Evolutionary conservation across 2,888 invertebrate genomes (phyloP).

Genomic region (Latrodectus elegans): DNA sequence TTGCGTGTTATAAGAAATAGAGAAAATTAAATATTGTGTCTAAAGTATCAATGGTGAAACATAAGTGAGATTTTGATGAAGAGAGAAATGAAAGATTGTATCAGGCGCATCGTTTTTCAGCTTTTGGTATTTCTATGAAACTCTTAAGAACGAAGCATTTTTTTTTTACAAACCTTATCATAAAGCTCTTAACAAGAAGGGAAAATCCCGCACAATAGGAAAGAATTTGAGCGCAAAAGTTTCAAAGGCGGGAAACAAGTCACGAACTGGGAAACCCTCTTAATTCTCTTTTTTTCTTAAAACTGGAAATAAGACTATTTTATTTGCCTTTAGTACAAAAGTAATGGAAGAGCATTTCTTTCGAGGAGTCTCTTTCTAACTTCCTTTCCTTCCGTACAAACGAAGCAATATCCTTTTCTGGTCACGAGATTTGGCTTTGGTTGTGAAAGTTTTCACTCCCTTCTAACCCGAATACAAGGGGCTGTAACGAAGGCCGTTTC

Average conservation of each 20-base stretch:
- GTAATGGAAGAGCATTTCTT: slow-evolving; percentile 37
- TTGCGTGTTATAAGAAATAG: too few relatives aligned
- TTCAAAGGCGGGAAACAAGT: slow-evolving; percentile 18
- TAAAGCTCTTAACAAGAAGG: neutral
- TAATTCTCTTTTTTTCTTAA: slow-evolving; percentile 41
- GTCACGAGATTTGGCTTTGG: slow-evolving; percentile 64
- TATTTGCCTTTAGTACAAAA: slow-evolving; percentile 62
- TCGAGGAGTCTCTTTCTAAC: neutral
- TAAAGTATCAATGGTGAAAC: too few relatives aligned
- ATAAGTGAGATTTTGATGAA: too few relatives aligned
- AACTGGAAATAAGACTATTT: slow-evolving; percentile 41
- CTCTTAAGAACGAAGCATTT: too few relatives aligned
- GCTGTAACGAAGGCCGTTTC: slow-evolving; percentile 66
- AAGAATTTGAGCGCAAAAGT: neutral
- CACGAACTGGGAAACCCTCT: slow-evolving; percentile 49
- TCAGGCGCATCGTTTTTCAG: too few relatives aligned
- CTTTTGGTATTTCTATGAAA: too few relatives aligned
- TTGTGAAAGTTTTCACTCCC: slow-evolving; percentile 65
- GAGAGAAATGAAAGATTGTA: too few relatives aligned
- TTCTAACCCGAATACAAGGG: slow-evolving; percentile 55
- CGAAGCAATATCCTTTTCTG: slow-evolving; percentile 60
- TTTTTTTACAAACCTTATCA: too few relatives aligned
- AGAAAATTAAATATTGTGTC: too few relatives aligned
- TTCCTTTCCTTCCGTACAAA: slow-evolving; percentile 19
- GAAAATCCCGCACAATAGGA: neutral